Conservation (phyloP, 2,888 invertebrate genomes). For the Theretra japonica region DNA sequence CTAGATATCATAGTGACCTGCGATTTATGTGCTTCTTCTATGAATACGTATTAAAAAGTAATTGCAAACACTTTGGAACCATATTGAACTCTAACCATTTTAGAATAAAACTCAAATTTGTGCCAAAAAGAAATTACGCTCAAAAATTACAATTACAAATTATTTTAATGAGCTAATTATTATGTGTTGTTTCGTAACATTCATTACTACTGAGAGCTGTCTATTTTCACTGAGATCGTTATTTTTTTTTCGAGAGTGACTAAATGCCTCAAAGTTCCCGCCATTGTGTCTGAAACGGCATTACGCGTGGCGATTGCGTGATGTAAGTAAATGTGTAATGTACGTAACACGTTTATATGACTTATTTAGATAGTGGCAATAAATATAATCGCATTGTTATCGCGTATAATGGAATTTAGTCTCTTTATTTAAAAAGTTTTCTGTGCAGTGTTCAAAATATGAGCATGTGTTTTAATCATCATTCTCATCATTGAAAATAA, state of each 20-base stretch:
- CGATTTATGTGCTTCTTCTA: neutral
- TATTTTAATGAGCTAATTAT: conserved; percentile 49
- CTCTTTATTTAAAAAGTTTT: too few species aligned
- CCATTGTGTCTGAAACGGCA: conserved; percentile 52
- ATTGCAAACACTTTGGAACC: neutral
- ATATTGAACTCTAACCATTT: neutral
- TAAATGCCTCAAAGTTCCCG: conserved; percentile 47
- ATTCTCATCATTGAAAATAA: too few species aligned
- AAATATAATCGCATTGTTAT: conserved; percentile 15
- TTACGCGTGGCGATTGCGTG: conserved; percentile 44
- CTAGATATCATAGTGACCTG: neutral
- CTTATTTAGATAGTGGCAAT: conserved; percentile 20
- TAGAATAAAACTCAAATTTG: neutral
- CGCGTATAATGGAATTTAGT: conserved; percentile 18
- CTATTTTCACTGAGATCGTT: conserved; percentile 55
- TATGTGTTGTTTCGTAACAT: conserved; percentile 57
- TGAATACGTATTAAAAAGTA: neutral
- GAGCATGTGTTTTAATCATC: too few species aligned
- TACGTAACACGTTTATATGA: conserved; percentile 27
- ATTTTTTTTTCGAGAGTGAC: conserved; percentile 25
- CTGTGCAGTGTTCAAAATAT: too few species aligned
- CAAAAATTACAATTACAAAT: conserved; percentile 11
- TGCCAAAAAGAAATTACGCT: too few species aligned
- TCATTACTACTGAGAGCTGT: conserved; percentile 61
- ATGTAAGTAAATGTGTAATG: conserved; percentile 40